Base-by-base conservation (phyloP, 2,797 vertebrate genomes). In the Delichon dasypus region DNA sequence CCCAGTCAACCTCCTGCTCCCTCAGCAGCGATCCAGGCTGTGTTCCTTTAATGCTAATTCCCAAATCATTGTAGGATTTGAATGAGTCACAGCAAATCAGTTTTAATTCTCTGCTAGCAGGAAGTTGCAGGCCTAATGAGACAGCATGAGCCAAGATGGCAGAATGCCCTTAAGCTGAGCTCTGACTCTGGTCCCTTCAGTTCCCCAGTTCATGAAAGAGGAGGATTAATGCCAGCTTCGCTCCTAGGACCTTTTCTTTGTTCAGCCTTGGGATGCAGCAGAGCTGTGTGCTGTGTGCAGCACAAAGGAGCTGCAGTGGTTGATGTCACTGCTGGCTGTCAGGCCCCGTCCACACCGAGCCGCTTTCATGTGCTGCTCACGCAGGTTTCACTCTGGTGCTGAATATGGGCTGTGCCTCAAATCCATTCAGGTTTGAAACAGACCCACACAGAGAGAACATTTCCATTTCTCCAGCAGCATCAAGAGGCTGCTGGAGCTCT, bases 91-190 rank as follows among this genome's bases (percentile, higher is more conserved):
- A 91, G 78, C 87, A 90, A 85, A 88, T 94, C 58, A 72, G 57
- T 89, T 93, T 91, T 93, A 85, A 88, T 94, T 89, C 85, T 73
- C 55, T 89, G 48, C 66, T 75, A 80, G 89, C 77, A 94, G 85
- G 85, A 93, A 82, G 29, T 62, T 90, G 81, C 78, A 92, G 89
- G 89, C 86, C 47, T 85, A 80, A 65, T 86, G 91, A 92, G 54
- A 66, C 36, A 89, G 58, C 23, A 9, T 85, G 76, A 89, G 76
- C 87, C 89, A 95, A 93, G 79, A 70, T 88, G 89, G 85, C 79
- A 92, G 79, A 51, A 85, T 75, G 75, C 76, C 85, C 65, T 92
- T 68, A 62, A 72, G 54, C 84, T 80, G 76, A 83, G 48, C 70
- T 83, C 58, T 76, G 54, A 62, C 58, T 94, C 50, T 8, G 26